A percentile compares a stretch with the other conserved stretches of the same genome.
These are phyloP conservation scores for Hermodice carunculata DNA, from an alignment of 2,888 invertebrate species.

Conservation along the genomic window DNA sequence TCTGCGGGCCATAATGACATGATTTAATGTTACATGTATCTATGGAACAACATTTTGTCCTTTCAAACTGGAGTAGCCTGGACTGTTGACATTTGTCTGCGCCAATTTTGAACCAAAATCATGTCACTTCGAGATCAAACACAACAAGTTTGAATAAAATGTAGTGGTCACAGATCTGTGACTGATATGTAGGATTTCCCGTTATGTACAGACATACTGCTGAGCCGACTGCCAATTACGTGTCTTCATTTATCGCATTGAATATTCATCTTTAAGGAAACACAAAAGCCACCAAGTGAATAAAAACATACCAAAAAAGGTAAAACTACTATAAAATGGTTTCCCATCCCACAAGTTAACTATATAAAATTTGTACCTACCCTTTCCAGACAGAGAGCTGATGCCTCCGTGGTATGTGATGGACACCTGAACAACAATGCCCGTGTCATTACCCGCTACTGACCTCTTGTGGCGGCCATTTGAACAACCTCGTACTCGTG, in stretches of 20 bases:
- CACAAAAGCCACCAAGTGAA: background rate
- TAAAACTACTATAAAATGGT: background rate
- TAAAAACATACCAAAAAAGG: background rate
- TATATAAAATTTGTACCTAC: background rate
- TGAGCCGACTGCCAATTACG: too few relatives aligned
- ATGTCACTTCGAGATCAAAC: too few relatives aligned
- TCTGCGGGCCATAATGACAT: too few relatives aligned
- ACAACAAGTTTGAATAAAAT: too few relatives aligned
- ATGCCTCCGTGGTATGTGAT: slow-evolving; percentile 6
- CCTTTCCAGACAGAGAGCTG: background rate
- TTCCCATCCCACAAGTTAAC: background rate
- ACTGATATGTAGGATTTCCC: too few relatives aligned
- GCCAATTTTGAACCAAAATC: too few relatives aligned
- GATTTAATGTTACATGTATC: too few relatives aligned
- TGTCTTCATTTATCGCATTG: background rate
- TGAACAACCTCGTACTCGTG: slow-evolving; percentile 14
- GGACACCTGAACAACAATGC: slow-evolving; percentile 10
- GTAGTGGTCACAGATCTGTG: too few relatives aligned
- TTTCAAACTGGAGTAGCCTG: too few relatives aligned
- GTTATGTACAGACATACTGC: too few relatives aligned
- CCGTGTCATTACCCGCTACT: background rate
- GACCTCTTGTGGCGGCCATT: slow-evolving; percentile 5
- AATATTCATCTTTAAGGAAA: background rate
- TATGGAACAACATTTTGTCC: too few relatives aligned
- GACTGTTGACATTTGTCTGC: too few relatives aligned